Percentiles rank a stretch among this genome's conserved stretches.
These are phyloP conservation scores for Tethya wilhelma DNA, from an alignment of 37 sponge, comb jelly and placozoan species.

Conservation along the genomic window DNA sequence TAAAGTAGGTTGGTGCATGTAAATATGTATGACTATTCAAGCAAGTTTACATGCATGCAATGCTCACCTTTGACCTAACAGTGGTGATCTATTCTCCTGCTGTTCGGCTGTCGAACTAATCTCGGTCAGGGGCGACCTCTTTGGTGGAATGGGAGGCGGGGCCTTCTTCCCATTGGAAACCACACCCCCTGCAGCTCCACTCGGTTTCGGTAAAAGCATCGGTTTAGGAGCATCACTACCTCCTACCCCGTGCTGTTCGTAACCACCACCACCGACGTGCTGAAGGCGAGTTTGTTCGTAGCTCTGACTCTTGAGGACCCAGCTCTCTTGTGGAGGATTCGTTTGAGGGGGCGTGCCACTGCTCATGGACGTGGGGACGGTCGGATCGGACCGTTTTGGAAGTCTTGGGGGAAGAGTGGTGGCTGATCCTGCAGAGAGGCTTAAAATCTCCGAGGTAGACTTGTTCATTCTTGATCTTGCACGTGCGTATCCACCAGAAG, in stretches of 20 bases:
- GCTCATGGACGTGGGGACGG: background rate
- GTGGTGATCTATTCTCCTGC: background rate
- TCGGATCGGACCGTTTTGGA: background rate
- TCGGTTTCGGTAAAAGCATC: background rate
- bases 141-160: background rate
- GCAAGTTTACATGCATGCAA: no score
- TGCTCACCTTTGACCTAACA: background rate
- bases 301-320: background rate
- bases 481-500: no score
- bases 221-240: background rate
- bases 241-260: background rate
- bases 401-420: no score
- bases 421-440: no score
- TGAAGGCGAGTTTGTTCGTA: constrained; percentile 3
- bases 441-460: no score
- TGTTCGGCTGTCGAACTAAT: background rate
- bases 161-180: background rate
- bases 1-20: background rate
- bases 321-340: background rate
- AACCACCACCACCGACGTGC: background rate
- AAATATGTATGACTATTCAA: background rate
- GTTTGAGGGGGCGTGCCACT: background rate
- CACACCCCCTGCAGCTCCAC: no score
- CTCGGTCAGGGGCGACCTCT: constrained; percentile 6
- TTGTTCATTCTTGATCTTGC: no score